These are phyloP conservation scores for Thinocorus orbignyianus DNA, from an alignment of 2,113 vertebrate species.

Conservation along the genomic window DNA sequence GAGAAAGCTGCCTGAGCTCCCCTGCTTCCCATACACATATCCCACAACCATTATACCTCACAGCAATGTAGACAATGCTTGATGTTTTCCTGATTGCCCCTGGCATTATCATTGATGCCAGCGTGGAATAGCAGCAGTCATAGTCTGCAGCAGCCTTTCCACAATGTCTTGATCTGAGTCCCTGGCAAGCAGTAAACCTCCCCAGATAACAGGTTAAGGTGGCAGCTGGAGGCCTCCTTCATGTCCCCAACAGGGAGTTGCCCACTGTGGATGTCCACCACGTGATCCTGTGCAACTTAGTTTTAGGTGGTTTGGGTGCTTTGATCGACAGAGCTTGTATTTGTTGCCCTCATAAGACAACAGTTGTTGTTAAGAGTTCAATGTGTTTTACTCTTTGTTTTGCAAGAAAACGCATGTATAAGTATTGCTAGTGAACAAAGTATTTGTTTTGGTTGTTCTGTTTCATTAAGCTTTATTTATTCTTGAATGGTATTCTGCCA, in stretches of 20 bases:
- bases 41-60: accelerated
- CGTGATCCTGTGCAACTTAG: accelerated
- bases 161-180: not conserved
- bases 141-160: not conserved
- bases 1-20: not conserved
- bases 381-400: not conserved
- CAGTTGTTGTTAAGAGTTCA: not conserved
- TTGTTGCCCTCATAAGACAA: not conserved
- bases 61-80: not conserved
- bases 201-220: not conserved
- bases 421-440: not conserved
- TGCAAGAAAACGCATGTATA: not conserved
- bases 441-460: not conserved
- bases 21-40: not conserved
- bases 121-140: not conserved
- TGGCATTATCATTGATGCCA: accelerated
- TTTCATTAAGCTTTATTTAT: not conserved
- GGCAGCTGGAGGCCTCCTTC: not conserved
- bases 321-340: not conserved
- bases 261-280: too few species aligned
- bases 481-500: not conserved
- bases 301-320: not conserved
- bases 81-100: not conserved
- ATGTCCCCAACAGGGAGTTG: not conserved
- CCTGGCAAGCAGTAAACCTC: not conserved